Evolutionary conservation across 2,888 invertebrate genomes (phyloP).

Genomic region (Mamestra brassicae): DNA sequence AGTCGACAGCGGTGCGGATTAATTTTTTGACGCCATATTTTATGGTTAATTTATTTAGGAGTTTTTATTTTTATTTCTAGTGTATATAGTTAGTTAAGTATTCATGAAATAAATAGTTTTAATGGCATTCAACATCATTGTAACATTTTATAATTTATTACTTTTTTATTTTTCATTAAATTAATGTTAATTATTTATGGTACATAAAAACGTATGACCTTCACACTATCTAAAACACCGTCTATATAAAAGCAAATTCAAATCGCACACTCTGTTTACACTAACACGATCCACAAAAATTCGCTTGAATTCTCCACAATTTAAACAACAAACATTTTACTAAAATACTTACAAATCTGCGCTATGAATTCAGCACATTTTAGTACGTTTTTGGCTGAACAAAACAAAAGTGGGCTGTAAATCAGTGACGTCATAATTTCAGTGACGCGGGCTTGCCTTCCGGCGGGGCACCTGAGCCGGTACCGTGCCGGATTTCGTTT

Average conservation of each 20-base stretch:
- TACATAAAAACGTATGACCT: not conserved
- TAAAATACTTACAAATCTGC: constrained; percentile 32
- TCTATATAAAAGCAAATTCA: not conserved
- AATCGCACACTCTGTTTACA: not conserved
- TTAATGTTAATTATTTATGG: not conserved
- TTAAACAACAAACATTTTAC: constrained; percentile 23
- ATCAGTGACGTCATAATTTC: constrained; percentile 77
- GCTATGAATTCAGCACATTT: constrained; percentile 34
- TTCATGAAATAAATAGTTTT: too few species aligned
- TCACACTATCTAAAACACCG: not conserved
- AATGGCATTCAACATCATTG: too few species aligned
- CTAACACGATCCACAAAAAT: not conserved
- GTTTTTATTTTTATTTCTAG: too few species aligned
- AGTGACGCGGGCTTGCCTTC: constrained; percentile 63
- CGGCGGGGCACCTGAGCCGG: constrained; percentile 65
- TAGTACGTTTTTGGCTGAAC: constrained; percentile 50
- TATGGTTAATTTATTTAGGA: too few species aligned
- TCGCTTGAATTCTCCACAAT: not conserved
- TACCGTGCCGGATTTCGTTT: constrained; percentile 51
- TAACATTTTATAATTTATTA: too few species aligned
- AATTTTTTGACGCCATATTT: too few species aligned
- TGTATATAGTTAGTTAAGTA: too few species aligned
- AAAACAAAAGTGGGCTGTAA: constrained; percentile 70
- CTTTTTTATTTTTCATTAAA: too few species aligned
- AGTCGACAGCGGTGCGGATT: too few species aligned